A percentile compares a stretch with the other conserved stretches of the same genome.
Evolutionary conservation across 2,797 vertebrate species (phyloP).

Genomic region (Lacerta viridis): DNA sequence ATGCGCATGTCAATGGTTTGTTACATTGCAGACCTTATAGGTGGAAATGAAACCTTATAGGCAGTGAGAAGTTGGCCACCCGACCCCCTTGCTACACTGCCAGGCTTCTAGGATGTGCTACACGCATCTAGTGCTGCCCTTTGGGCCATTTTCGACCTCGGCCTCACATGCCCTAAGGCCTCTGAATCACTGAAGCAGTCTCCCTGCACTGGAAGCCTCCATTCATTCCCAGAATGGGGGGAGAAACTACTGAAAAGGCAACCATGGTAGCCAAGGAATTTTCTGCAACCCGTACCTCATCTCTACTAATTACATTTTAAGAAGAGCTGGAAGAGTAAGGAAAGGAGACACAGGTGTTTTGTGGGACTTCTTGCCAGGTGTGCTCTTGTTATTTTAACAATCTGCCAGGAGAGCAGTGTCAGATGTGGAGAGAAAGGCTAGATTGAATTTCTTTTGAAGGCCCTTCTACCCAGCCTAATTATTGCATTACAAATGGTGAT

Average conservation of each 20-base stretch:
- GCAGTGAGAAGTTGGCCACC: background rate
- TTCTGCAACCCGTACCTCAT: background rate
- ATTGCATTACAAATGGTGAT: conserved; percentile 89
- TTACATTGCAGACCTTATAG: background rate
- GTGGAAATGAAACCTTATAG: background rate
- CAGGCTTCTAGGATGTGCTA: background rate
- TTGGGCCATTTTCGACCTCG: background rate
- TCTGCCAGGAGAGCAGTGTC: conserved; percentile 80
- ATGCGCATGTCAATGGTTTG: background rate
- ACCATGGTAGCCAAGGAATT: background rate
- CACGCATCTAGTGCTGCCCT: background rate
- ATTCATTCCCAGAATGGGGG: background rate
- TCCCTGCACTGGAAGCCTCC: background rate
- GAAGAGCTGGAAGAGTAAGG: conserved; percentile 74
- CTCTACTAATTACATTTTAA: conserved; percentile 74
- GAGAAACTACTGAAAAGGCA: background rate
- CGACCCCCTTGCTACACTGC: too few relatives aligned
- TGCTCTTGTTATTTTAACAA: conserved; percentile 83
- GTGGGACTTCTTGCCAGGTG: conserved; percentile 75
- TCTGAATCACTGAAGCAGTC: background rate
- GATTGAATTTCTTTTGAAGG: conserved; percentile 89
- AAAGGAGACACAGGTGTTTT: conserved; percentile 69
- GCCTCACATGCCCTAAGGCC: background rate
- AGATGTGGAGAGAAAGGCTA: conserved; percentile 81
- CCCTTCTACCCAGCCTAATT: conserved; percentile 90